phyloP scores from a whole-genome alignment of 2,888 invertebrate species.

The Trachelus troglodyta region DNA sequence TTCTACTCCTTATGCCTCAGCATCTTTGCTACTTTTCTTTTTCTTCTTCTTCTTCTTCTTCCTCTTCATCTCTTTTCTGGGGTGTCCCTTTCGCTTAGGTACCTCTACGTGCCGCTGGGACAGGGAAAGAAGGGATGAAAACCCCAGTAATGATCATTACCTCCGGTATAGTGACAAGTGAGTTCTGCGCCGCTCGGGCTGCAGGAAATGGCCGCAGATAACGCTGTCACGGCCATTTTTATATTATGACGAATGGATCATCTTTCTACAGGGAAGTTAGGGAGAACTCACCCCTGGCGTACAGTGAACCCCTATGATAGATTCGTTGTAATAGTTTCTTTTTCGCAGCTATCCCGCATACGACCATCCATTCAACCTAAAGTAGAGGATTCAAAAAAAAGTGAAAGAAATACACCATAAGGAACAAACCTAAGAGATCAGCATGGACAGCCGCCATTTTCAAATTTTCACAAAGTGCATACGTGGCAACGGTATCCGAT shows the following conservation, averaged over 20 bases:
- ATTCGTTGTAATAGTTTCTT: constrained; percentile 38
- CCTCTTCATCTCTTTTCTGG: constrained; percentile 31
- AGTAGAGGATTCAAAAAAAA: background rate
- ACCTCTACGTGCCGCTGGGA: constrained; percentile 23
- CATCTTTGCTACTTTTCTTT: constrained; percentile 21
- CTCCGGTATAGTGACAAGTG: constrained; percentile 64
- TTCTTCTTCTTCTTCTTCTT: constrained; percentile 19
- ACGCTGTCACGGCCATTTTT: constrained; percentile 63
- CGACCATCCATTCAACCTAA: background rate
- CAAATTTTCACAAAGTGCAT: constrained; percentile 12
- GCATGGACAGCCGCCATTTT: constrained; percentile 7
- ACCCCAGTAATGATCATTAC: constrained; percentile 63
- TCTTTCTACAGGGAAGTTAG: constrained; percentile 37
- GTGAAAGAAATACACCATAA: background rate
- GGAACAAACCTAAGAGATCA: background rate
- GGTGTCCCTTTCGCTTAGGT: constrained; percentile 33
- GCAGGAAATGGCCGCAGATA: constrained; percentile 64
- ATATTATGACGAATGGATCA: constrained; percentile 63
- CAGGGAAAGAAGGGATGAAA: constrained; percentile 31
- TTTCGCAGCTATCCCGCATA: background rate
- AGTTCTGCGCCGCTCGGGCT: constrained; percentile 47
- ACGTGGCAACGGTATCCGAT: background rate
- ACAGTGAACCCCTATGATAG: constrained; percentile 32
- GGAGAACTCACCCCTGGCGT: constrained; percentile 5
- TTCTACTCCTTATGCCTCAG: constrained; percentile 11